A percentile compares a stretch with the other conserved stretches of the same genome.
These are phyloP conservation scores for Notocelia uddmanniana DNA, from an alignment of 2,888 invertebrate genomes.

Conservation along the genomic window DNA sequence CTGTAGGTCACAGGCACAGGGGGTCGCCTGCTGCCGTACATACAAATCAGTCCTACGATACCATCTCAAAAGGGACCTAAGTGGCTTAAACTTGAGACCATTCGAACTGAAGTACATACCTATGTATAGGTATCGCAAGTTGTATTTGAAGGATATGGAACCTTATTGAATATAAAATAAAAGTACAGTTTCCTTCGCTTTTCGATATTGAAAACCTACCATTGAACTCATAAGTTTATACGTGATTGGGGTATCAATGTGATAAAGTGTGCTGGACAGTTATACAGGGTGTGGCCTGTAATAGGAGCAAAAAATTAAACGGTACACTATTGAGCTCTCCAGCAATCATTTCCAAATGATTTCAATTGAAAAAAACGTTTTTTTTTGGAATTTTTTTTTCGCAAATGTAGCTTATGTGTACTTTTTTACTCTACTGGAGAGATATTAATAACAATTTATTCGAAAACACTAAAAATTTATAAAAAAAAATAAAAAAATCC, in stretches of 20 bases:
- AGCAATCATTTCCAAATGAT: no score
- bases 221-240: slow-evolving; percentile 28
- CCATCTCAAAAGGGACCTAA: not conserved
- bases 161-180: slow-evolving; percentile 10
- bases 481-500: no score
- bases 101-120: not conserved
- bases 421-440: no score
- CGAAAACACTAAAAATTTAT: no score
- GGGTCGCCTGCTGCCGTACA: slow-evolving; percentile 69
- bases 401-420: no score
- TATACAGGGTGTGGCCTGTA: not conserved
- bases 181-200: not conserved
- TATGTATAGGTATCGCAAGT: not conserved
- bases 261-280: slow-evolving; percentile 24
- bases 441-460: no score
- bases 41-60: slow-evolving; percentile 66
- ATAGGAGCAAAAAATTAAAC: no score
- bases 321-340: no score
- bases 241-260: slow-evolving; percentile 17
- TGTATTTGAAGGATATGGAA: not conserved
- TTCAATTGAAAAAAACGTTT: no score
- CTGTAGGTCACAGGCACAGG: slow-evolving; percentile 78
- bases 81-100: not conserved
- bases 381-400: no score
- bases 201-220: not conserved